Conservation (phyloP, 2,113 vertebrate species). For the Blennius ocellaris region DNA sequence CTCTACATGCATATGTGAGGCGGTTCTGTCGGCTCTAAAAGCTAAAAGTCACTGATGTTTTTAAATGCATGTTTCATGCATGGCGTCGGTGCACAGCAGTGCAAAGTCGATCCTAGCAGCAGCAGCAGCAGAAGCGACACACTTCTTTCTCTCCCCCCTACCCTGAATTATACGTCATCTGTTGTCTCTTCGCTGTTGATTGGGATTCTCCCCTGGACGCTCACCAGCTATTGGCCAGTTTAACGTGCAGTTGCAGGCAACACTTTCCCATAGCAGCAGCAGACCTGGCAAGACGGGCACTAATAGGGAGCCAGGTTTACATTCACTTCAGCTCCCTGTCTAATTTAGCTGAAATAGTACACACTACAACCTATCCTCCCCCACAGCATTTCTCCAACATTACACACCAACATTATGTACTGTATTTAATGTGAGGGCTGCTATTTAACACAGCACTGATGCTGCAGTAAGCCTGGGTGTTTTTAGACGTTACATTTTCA, state of each 20-base stretch:
- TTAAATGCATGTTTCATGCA: not conserved
- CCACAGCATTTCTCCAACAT: conserved; percentile 31
- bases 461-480: not conserved
- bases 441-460: conserved; percentile 6
- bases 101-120: conserved; percentile 18
- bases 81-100: conserved; percentile 1
- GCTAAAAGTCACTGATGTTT: not conserved
- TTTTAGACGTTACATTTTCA: not conserved
- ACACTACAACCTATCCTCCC: conserved; percentile 40
- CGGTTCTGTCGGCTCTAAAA: not conserved
- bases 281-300: conserved; percentile 33
- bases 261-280: conserved; percentile 50
- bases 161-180: conserved; percentile 45
- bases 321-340: conserved; percentile 48
- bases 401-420: conserved; percentile 8
- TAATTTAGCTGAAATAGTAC: conserved; percentile 52
- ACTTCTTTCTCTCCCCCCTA: not conserved
- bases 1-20: not conserved
- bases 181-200: conserved; percentile 55
- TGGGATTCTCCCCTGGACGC: conserved; percentile 58
- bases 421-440: conserved; percentile 7
- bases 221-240: conserved; percentile 54
- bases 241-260: conserved; percentile 50
- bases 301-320: conserved; percentile 42
- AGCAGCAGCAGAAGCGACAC: conserved; percentile 10